Evolutionary conservation across 2,797 vertebrate species (phyloP).

Genomic region (Gadopsis marmoratus): DNA sequence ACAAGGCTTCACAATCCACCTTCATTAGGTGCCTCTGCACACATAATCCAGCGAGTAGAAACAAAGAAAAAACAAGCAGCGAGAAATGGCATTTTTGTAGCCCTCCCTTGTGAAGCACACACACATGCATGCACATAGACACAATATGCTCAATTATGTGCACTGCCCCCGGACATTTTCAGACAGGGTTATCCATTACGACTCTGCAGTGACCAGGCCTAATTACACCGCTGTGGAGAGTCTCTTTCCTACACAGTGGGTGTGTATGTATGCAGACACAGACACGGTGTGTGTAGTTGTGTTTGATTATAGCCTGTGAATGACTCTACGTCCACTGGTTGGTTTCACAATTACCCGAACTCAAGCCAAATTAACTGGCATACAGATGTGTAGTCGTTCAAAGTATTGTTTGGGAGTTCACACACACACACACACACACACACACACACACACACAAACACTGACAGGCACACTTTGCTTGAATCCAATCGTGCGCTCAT

Average conservation of each 20-base stretch:
- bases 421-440: slow-evolving; percentile 21
- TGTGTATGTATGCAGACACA: slow-evolving; percentile 37
- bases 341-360: slow-evolving; percentile 58
- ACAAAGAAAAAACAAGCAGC: slow-evolving; percentile 38
- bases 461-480: slow-evolving; percentile 18
- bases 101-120: slow-evolving; percentile 38
- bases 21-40: slow-evolving; percentile 32
- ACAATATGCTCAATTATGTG: slow-evolving; percentile 59
- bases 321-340: slow-evolving; percentile 50
- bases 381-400: slow-evolving; percentile 31
- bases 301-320: slow-evolving; percentile 37
- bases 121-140: slow-evolving; percentile 10
- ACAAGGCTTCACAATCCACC: not conserved
- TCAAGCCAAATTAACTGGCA: slow-evolving; percentile 61
- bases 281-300: slow-evolving; percentile 41
- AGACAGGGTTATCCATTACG: slow-evolving; percentile 76
- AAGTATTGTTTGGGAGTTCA: slow-evolving; percentile 42
- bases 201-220: slow-evolving; percentile 73
- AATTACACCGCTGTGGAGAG: slow-evolving; percentile 74
- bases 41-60: slow-evolving; percentile 22
- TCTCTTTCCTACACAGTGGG: slow-evolving; percentile 54
- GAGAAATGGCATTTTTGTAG: slow-evolving; percentile 42
- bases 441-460: slow-evolving; percentile 24
- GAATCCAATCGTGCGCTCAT: slow-evolving; percentile 45
- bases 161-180: slow-evolving; percentile 64